Conservation (phyloP, 2,113 vertebrate genomes). For the Propithecus coquereli region DNA sequence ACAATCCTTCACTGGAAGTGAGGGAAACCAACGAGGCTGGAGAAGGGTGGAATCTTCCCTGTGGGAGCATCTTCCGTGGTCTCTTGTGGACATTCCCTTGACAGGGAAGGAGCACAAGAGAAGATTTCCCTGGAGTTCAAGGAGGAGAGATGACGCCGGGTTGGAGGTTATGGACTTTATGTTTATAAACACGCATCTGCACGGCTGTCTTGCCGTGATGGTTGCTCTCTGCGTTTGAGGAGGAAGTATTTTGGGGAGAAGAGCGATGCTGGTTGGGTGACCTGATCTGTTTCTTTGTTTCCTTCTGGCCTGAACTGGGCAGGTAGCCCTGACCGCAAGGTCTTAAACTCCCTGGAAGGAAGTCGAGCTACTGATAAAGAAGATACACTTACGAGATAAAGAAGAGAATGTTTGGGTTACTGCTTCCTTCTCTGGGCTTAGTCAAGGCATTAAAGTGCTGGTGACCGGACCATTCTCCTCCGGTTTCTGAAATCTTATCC, state of each 20-base stretch:
- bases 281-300: conserved; percentile 40
- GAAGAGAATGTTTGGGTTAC: neutral
- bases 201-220: neutral
- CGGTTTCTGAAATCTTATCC: neutral
- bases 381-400: conserved; percentile 18
- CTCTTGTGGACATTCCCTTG: neutral
- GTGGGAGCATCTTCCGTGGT: neutral
- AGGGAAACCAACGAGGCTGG: neutral
- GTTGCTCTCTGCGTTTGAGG: neutral
- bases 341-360: conserved; percentile 43
- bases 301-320: conserved; percentile 29
- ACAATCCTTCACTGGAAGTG: accelerated
- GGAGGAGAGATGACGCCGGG: neutral
- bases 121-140: neutral
- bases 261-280: neutral
- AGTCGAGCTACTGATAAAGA: conserved; percentile 28
- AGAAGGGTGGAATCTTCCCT: neutral
- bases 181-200: neutral
- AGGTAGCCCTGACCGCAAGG: conserved; percentile 4
- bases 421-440: neutral
- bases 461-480: too few relatives aligned
- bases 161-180: neutral
- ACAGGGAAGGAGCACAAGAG: neutral
- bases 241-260: neutral
- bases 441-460: neutral